phyloP scores from a whole-genome alignment of 1,140 invertebrate species.

The Luehdorfia chinensis region DNA sequence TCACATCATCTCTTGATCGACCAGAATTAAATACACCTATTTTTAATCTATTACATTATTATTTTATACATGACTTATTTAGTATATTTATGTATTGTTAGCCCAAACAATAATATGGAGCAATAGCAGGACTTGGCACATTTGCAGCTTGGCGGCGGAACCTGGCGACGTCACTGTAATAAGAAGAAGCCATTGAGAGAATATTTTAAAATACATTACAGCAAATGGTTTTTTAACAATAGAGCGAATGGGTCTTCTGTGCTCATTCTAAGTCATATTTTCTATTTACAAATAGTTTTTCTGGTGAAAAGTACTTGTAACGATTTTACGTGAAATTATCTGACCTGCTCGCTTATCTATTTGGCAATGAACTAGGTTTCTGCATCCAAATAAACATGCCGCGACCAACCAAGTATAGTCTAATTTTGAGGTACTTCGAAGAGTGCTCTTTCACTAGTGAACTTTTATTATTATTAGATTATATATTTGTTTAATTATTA shows the following conservation, averaged over 20 bases:
- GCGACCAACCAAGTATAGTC: no score
- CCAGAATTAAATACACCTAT: slow-evolving; percentile 50
- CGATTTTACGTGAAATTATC: no score
- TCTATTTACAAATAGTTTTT: not conserved
- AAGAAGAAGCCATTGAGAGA: slow-evolving; percentile 38
- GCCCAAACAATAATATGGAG: slow-evolving; percentile 50
- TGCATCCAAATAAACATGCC: no score
- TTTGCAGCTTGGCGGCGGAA: slow-evolving; percentile 43
- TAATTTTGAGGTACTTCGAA: no score
- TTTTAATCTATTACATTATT: slow-evolving; percentile 36
- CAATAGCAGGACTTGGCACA: slow-evolving; percentile 53
- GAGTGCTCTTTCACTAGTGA: no score
- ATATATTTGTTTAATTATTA: no score
- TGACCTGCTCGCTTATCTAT: no score
- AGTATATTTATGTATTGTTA: slow-evolving; percentile 50
- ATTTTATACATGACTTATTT: slow-evolving; percentile 27
- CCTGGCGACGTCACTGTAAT: slow-evolving; percentile 63
- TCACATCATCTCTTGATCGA: slow-evolving; percentile 35
- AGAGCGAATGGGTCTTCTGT: slow-evolving; percentile 2
- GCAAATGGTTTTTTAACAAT: slow-evolving; percentile 21
- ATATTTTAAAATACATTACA: slow-evolving; percentile 26
- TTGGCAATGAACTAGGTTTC: not conserved
- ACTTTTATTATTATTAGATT: no score
- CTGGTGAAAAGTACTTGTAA: not conserved
- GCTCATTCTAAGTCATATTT: slow-evolving; percentile 4